Conservation (phyloP, 2,888 invertebrate species). For the Cyclophora albipunctata region DNA sequence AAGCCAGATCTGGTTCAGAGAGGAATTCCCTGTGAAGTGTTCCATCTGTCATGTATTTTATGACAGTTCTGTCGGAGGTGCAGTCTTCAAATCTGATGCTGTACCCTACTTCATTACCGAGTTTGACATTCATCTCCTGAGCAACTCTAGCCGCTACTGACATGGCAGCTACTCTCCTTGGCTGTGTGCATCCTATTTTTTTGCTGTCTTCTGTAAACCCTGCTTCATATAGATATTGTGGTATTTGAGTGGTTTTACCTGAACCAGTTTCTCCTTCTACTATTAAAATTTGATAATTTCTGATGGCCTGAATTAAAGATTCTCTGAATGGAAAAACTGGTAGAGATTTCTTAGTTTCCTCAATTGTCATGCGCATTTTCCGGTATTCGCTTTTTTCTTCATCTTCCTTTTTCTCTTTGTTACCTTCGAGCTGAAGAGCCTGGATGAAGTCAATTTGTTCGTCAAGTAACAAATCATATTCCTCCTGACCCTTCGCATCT, state of each 20-base stretch:
- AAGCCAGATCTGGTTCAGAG: slow-evolving; percentile 95
- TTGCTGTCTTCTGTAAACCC: slow-evolving; percentile 89
- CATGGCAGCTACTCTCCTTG: slow-evolving; percentile 98
- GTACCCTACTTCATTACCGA: slow-evolving; percentile 93
- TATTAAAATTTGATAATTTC: slow-evolving; percentile 91
- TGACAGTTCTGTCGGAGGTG: slow-evolving; percentile 95
- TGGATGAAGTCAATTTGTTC: slow-evolving; percentile 99
- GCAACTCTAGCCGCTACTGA: slow-evolving; percentile 99
- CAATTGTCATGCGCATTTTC: slow-evolving; percentile 85
- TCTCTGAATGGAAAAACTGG: slow-evolving; percentile 96
- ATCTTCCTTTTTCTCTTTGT: slow-evolving; percentile 73
- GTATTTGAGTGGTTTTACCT: slow-evolving; percentile 99
- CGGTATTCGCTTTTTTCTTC: slow-evolving; percentile 78
- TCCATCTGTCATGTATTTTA: slow-evolving; percentile 99
- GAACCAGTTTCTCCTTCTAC: slow-evolving; percentile 99
- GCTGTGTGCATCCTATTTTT: slow-evolving; percentile 97
- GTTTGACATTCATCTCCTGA: slow-evolving; percentile 96
- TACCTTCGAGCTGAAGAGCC: slow-evolving; percentile 86
- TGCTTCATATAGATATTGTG: slow-evolving; percentile 97
- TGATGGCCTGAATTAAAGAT: slow-evolving; percentile 93
- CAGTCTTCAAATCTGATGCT: slow-evolving; percentile 99
- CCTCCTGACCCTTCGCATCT: slow-evolving; percentile 83
- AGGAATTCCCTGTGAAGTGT: slow-evolving; percentile 97
- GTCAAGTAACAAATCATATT: slow-evolving; percentile 94
- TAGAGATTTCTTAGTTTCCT: slow-evolving; percentile 93